Evolutionary conservation across 2,888 invertebrate genomes (phyloP).

Genomic region (Sepiola atlantica): DNA sequence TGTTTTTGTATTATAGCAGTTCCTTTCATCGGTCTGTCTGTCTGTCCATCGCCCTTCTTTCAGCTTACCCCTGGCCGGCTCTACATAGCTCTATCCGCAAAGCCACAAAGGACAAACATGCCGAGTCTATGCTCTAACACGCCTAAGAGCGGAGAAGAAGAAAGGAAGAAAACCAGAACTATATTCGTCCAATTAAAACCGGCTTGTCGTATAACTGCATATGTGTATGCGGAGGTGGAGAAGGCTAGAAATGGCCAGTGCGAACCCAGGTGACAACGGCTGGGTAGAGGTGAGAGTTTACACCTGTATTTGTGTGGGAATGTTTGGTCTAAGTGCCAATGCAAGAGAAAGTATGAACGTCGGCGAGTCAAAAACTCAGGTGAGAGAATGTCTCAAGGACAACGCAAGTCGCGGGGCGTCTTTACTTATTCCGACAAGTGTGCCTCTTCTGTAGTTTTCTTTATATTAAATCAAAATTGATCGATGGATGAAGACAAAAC

Average conservation of each 20-base stretch:
- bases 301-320: neutral
- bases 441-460: neutral
- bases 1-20: neutral
- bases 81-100: neutral
- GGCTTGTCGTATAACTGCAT: neutral
- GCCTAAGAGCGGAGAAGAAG: neutral
- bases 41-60: neutral
- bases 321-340: neutral
- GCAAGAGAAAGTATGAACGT: neutral
- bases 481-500: neutral
- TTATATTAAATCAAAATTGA: neutral
- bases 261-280: neutral
- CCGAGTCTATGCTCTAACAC: neutral
- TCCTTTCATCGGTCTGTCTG: neutral
- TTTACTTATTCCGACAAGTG: neutral
- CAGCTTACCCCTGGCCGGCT: neutral
- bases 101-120: neutral
- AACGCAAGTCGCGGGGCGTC: neutral
- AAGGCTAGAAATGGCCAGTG: neutral
- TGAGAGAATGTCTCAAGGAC: neutral
- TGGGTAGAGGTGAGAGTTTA: neutral
- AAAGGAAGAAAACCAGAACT: neutral
- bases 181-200: neutral
- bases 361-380: neutral
- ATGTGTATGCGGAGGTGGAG: neutral